phyloP scores from a whole-genome alignment of 2,113 vertebrate species.

The Crotalus helleri region DNA sequence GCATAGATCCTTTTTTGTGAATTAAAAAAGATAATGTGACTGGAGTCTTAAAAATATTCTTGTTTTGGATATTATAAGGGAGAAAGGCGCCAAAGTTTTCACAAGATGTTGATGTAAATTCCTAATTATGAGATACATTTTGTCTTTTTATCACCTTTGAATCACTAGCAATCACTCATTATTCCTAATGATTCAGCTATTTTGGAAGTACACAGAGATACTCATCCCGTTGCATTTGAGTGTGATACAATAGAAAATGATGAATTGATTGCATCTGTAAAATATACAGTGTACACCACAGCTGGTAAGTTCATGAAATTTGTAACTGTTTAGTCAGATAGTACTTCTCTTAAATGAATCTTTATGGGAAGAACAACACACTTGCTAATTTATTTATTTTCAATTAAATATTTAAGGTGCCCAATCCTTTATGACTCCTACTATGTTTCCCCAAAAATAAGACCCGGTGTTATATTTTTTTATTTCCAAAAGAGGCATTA shows the following conservation, averaged over 20 bases:
- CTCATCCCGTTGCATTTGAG: conserved; percentile 49
- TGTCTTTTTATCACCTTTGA: conserved; percentile 16
- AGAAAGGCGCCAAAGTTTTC: conserved; percentile 2
- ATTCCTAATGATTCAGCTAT: conserved; percentile 56
- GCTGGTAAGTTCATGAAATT: conserved; percentile 52
- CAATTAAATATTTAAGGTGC: not conserved
- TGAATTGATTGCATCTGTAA: conserved; percentile 62
- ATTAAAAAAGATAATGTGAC: not conserved
- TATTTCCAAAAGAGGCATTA: no score
- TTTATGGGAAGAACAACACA: not conserved
- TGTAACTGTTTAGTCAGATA: conserved; percentile 16
- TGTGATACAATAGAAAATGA: conserved; percentile 57
- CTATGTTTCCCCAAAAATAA: no score
- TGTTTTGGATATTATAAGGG: not conserved
- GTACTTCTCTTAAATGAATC: conserved; percentile 37
- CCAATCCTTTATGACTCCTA: not conserved
- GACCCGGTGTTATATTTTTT: no score
- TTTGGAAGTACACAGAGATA: conserved; percentile 52
- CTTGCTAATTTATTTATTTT: not conserved
- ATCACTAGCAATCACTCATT: conserved; percentile 50
- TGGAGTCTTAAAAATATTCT: conserved; percentile 1
- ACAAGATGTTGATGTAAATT: not conserved
- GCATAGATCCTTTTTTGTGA: not conserved
- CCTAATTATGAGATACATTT: conserved; percentile 28
- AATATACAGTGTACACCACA: conserved; percentile 57